Base-by-base conservation (phyloP, 1,140 invertebrate genomes). In the Battus philenor region DNA sequence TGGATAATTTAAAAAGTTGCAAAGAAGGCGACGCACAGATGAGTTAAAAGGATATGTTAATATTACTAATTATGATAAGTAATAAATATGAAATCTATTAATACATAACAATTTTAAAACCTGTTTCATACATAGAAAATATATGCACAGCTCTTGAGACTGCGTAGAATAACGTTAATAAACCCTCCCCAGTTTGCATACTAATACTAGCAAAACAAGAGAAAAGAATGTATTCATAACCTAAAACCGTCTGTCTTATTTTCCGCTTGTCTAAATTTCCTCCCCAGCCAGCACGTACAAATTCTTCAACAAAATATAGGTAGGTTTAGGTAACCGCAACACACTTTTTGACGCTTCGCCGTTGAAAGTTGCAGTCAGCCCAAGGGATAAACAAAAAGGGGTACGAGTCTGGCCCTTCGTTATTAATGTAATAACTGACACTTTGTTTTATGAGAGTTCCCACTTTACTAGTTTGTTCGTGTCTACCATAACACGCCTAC, bases 341-440 rank as follows among this genome's bases (percentile, higher is more conserved):
- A 11, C 12, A 47, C 47, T 50, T 54, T 55, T 53, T 47, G 59
- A 54, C 49, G 50, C 47, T 51, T 26, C 48, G 44, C 20, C 36
- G 46, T 52, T 52, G 61, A 68, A 70, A 71, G 59, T 67, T 59
- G 41, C 41, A 47, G 24, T 30, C 44, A 50, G 55, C 64, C 61
- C 61, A 34, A 49, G 70, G 68, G 73, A 67, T 73, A 64, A 74
- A 70, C 68, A 79, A 75, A 77, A 78, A 73, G 68, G 68, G 64
- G 59, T 54, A 61, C 60, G 68, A 68, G 72, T 73, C 74, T 72
- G 43, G 49, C 66, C 74, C 62, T 63, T 56, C 67, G 66, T 79
- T 77, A 78, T 82, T 77, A 80, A 82, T 78, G 68, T 83, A 73
- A 77, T 80, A 80, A 77, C 74, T 68, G 74, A 75, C 78, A 82